Evolutionary conservation across 92 coral and sea anemone genomes (phyloP), one percentile per base, ranked within the genome.

Genomic region (Isaurus tuberculatus): DNA sequence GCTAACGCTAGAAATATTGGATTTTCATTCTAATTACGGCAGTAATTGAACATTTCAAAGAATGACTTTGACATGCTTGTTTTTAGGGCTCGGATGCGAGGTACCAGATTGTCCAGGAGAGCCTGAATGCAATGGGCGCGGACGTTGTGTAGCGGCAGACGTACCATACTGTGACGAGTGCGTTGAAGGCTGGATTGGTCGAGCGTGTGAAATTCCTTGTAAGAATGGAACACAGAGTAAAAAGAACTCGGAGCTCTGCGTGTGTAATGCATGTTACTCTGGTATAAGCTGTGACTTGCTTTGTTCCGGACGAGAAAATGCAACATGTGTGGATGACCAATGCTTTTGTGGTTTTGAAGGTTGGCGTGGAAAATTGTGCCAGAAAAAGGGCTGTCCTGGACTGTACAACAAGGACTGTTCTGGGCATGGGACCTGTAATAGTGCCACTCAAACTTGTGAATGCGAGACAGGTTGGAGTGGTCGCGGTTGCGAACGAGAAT

Each of bases 271-370:
- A 5, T 90, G 93, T 77, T 86, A 70, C 28, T 36, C 87, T 20
- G 93, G 93, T 5, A 32, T 77, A 14, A 83, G 84, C 72, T 90
- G 93, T 51, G 88, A 90, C 46, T 49, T 60, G 64, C 34, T 90
- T 57, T 90, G 93, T 40, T 90, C 93, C n/a, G 93, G 93, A 42
- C 84, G 89, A 43, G 80, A 83, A 6, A 87, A 87, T 43, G 79
- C 90, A 33, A 64, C 81, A 27, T 90, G 93, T 61, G 48, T 83
- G 58, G 72, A 86, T 53, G 84, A 66, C 17, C 70, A 83, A 40
- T 90, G 93, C 51, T 60, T 74, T 69, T 90, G 93, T 43, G 93
- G 93, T 44, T 90, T 90, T 83, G 90, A 86, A 42, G 93, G 90
- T 19, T 90, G 93, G 93, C 79, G 93, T 72, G 93, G 93, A 26